Base-by-base conservation (phyloP, 2,888 invertebrate genomes). In the Meloe dianella region DNA sequence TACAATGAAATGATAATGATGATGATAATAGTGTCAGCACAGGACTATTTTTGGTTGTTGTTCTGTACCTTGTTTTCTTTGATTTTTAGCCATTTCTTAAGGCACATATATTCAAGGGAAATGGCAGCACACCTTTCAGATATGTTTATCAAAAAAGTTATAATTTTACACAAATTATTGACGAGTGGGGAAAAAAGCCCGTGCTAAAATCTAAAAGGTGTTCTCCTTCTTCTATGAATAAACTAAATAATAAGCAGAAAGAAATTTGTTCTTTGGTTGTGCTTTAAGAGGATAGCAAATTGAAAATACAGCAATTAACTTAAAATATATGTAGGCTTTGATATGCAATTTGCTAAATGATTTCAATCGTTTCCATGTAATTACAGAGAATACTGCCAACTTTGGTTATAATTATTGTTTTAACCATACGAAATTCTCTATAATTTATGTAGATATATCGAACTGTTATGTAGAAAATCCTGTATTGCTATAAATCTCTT, bases 51-150 rank as follows among this genome's bases (percentile, higher is more conserved):
- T 41, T 41, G 47, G n/a, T 20, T 47, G 20, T 20, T 14, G 14
- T 41, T 41, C 47, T 47, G 47, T 47, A 47, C 47, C 20, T 47
- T 20, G 7, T 8, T 41, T 41, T 41, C 8, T 2, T 32, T 32
- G 35, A 38, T n/a, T 17, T 35, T 35, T 35, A 41, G 47, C 47
- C 47, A 20, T 20, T 47, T 47, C 47, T 47, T 47, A 47, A 47
- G 47, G 47, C 47, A 47, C 47, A 20, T 12, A 35, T 12, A 35
- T 35, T 14, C 3, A 38, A 38, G 12, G 14, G 38, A 38, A 38
- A 38, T 20, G 47, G 47, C 47, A 47, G 12, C 32, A 47, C 20
- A 47, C 47, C 9, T 47, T 47, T 47, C 17, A 47, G 47, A 47
- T 47, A 47, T 47, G 47, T 47, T 35, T 10, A 10, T 35, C 35